phyloP scores from a whole-genome alignment of 2,888 invertebrate species.

The Amiota minor region DNA sequence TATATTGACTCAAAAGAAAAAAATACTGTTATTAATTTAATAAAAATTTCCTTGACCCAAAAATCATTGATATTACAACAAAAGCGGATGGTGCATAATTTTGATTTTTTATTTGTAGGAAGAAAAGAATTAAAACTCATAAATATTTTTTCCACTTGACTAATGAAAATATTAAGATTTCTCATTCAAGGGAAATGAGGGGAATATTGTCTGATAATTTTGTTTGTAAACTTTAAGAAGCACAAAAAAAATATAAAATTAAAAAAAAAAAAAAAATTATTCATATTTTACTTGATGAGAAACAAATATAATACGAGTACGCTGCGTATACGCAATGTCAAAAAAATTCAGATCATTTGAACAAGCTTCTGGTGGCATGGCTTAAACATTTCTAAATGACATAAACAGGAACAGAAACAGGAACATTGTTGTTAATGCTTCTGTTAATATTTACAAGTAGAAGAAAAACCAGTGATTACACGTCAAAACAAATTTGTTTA shows the following conservation, averaged over 20 bases:
- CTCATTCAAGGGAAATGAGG: not conserved
- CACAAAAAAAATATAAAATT: slow-evolving; percentile 39
- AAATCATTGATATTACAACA: slow-evolving; percentile 46
- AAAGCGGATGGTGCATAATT: slow-evolving; percentile 56
- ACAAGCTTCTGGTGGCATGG: not conserved
- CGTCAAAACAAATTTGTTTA: slow-evolving; percentile 26
- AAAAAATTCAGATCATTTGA: not conserved
- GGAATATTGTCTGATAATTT: slow-evolving; percentile 23
- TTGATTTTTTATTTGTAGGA: slow-evolving; percentile 31
- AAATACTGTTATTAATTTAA: not conserved
- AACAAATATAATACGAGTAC: not conserved
- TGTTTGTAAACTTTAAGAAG: slow-evolving; percentile 31
- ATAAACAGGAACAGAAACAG: not conserved
- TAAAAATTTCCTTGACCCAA: too few species aligned
- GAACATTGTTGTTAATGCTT: not conserved
- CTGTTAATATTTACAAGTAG: slow-evolving; percentile 4
- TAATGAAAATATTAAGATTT: slow-evolving; percentile 54
- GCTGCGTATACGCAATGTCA: not conserved
- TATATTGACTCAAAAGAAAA: not conserved
- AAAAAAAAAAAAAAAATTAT: slow-evolving; percentile 37
- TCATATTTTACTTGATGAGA: not conserved
- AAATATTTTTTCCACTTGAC: slow-evolving; percentile 52
- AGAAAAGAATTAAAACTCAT: slow-evolving; percentile 10
- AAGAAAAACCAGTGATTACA: slow-evolving; percentile 25
- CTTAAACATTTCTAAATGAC: too few species aligned